Percentiles rank a stretch among this genome's conserved stretches.
Evolutionary conservation across 2,888 invertebrate species (phyloP).

Genomic region (Dynastes tityus): DNA sequence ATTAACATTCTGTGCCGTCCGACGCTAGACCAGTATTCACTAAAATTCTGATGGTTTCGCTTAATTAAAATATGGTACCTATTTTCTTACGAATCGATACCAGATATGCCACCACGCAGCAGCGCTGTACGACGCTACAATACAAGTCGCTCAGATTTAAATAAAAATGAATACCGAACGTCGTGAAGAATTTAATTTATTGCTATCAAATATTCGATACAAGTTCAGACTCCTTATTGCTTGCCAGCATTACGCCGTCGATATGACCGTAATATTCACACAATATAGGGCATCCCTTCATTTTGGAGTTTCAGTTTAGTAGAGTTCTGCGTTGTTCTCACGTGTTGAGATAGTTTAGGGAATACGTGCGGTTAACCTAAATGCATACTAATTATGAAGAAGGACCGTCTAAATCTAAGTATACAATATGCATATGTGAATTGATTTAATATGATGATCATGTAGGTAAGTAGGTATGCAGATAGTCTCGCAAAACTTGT

Average conservation of each 20-base stretch:
- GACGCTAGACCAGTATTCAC: background rate
- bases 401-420: constrained; percentile 35
- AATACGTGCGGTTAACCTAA: constrained; percentile 27
- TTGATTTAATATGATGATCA: constrained; percentile 22
- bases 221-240: background rate
- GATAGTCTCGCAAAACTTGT: too few relatives aligned
- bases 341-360: constrained; percentile 16
- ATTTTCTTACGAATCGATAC: background rate
- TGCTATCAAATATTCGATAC: background rate
- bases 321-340: too few relatives aligned
- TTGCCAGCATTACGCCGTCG: background rate
- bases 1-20: too few relatives aligned
- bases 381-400: constrained; percentile 46
- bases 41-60: background rate
- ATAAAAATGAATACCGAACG: constrained; percentile 6
- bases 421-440: constrained; percentile 18
- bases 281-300: background rate
- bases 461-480: too few relatives aligned
- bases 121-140: background rate
- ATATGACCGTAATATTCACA: constrained; percentile 14
- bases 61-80: constrained; percentile 8
- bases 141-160: background rate
- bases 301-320: background rate
- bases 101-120: background rate
- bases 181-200: constrained; percentile 21